These are phyloP conservation scores for Peromyscus nudipes DNA, from an alignment of 2,797 vertebrate species.

Conservation along the genomic window DNA sequence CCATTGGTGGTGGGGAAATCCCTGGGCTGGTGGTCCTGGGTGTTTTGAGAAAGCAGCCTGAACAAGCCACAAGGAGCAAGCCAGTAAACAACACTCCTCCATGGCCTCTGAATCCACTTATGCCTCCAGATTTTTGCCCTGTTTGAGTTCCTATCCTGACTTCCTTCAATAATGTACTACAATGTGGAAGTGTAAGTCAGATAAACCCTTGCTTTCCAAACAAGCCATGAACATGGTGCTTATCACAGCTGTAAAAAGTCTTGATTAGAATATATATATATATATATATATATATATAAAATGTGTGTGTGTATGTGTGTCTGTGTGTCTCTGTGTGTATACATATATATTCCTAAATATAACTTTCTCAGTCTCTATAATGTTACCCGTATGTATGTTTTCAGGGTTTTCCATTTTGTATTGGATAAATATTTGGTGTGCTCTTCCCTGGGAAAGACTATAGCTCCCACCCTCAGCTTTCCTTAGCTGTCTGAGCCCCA, in stretches of 20 bases:
- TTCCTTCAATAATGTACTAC: neutral
- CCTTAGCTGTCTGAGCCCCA: neutral
- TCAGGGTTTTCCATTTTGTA: neutral
- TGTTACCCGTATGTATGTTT: neutral
- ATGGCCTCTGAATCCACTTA: neutral
- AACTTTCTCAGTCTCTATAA: neutral
- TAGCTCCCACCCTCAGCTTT: neutral
- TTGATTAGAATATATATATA: neutral
- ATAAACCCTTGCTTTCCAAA: neutral
- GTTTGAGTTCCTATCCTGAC: neutral
- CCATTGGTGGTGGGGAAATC: neutral
- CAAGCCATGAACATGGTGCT: neutral
- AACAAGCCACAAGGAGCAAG: neutral
- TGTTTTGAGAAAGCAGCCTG: neutral
- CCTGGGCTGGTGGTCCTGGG: neutral
- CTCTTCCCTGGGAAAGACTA: neutral
- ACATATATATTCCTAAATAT: too few relatives aligned
- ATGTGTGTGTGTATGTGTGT: neutral
- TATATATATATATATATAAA: neutral
- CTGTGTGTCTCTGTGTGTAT: neutral
- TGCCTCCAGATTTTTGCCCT: neutral
- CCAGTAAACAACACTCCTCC: neutral
- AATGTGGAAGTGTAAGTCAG: neutral
- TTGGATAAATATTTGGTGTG: neutral
- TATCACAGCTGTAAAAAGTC: neutral